These are phyloP conservation scores for Alviniconcha marisindica DNA, from an alignment of 1,140 invertebrate genomes.

Conservation along the genomic window DNA sequence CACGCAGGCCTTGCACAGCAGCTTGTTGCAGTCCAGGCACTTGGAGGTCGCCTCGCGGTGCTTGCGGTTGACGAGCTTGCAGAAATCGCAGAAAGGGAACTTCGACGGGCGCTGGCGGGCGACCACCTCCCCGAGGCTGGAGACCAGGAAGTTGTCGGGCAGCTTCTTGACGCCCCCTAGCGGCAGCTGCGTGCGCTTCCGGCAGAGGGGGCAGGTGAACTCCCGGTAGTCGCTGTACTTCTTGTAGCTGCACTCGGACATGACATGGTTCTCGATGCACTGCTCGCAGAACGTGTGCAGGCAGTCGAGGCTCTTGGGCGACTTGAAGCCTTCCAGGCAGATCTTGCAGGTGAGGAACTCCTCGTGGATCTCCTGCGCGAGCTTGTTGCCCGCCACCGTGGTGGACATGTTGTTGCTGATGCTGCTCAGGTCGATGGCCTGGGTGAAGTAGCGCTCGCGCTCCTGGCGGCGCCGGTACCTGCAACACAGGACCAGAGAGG, in stretches of 20 bases:
- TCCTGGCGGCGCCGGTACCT: slow-evolving; percentile 67
- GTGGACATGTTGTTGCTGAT: slow-evolving; percentile 51
- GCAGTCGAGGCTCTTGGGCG: slow-evolving; percentile 90
- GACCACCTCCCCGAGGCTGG: slow-evolving; percentile 74
- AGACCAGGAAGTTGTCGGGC: slow-evolving; percentile 77
- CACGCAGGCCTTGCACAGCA: slow-evolving; percentile 75
- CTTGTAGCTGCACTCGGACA: slow-evolving; percentile 75
- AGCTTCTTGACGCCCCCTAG: slow-evolving; percentile 76
- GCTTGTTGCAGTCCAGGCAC: slow-evolving; percentile 77
- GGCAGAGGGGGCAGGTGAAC: slow-evolving; percentile 77
- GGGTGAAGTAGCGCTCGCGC: slow-evolving; percentile 67
- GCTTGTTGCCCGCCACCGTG: slow-evolving; percentile 59
- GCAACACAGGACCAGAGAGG: slow-evolving; percentile 33
- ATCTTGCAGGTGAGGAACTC: slow-evolving; percentile 74
- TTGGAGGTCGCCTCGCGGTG: slow-evolving; percentile 75
- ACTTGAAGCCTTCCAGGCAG: slow-evolving; percentile 74
- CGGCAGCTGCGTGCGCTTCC: slow-evolving; percentile 76
- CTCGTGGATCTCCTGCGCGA: slow-evolving; percentile 69
- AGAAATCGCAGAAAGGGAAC: slow-evolving; percentile 76
- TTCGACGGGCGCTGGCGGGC: slow-evolving; percentile 72
- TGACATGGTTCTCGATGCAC: slow-evolving; percentile 80
- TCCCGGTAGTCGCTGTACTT: slow-evolving; percentile 77
- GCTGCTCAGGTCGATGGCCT: slow-evolving; percentile 62
- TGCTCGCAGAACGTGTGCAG: slow-evolving; percentile 95
- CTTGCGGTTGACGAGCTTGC: slow-evolving; percentile 74